phyloP scores from a whole-genome alignment of 53 echinoderm and acorn worm species.

The Luidia sarsii region DNA sequence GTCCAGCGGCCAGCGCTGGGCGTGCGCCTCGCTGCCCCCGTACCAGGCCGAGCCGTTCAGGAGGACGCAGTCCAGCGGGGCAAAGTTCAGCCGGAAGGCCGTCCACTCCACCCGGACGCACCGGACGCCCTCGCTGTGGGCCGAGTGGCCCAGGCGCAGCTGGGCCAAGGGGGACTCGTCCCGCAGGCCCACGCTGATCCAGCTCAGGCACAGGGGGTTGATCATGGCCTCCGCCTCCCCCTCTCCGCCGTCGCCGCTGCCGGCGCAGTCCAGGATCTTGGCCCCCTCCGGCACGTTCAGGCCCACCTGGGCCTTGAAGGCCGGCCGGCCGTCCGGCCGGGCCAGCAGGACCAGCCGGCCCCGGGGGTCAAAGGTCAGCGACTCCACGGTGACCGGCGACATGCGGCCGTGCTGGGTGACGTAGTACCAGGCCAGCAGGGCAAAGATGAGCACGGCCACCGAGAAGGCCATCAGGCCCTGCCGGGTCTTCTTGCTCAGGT shows the following conservation, averaged over 20 bases:
- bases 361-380: constrained; percentile 60
- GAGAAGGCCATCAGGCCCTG: constrained; percentile 77
- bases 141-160: constrained; percentile 53
- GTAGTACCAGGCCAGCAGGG: constrained; percentile 91
- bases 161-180: constrained; percentile 50
- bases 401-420: constrained; percentile 84
- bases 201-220: constrained; percentile 69
- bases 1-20: constrained; percentile 81
- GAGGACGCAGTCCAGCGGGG: constrained; percentile 73
- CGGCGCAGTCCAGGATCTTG: constrained; percentile 60
- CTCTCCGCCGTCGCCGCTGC: background rate
- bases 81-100: constrained; percentile 50
- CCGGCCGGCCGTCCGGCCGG: background rate
- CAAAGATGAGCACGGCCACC: constrained; percentile 70
- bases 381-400: constrained; percentile 60
- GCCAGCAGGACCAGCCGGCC: constrained; percentile 40
- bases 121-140: constrained; percentile 44
- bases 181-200: constrained; percentile 63
- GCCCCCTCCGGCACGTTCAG: constrained; percentile 43
- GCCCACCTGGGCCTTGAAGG: constrained; percentile 61
- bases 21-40: constrained; percentile 71
- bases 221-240: background rate
- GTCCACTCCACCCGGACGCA: constrained; percentile 75
- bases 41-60: constrained; percentile 77
- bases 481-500: constrained; percentile 83